Base-by-base conservation (phyloP, 2,797 vertebrate genomes). In the Protosalanx chinensis region DNA sequence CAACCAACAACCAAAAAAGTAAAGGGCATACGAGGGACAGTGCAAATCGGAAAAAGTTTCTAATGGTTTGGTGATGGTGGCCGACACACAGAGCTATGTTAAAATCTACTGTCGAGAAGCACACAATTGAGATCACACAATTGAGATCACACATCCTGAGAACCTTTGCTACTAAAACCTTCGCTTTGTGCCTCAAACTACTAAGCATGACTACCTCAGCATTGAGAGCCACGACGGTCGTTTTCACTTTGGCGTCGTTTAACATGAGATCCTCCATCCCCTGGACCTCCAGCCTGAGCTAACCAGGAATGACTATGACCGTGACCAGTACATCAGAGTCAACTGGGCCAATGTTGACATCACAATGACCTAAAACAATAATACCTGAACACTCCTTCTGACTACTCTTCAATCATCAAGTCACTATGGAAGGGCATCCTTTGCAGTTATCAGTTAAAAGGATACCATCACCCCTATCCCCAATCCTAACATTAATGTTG, bases 251-350 rank as follows among this genome's bases (percentile, higher is more conserved):
- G 90, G 87, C 67, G 62, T 92, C 75, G 81, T 91, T 78, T 87
- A 91, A 6, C 91, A 92, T 2, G 89, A 93, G 64, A 67, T 91
- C 73, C 84, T 88, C 23, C 90, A 90, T 0, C 82, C 88, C 62
- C 80, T 92, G 82, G 89, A 88, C 37, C 92, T 93, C 83, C 68
- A 87, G 77, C 90, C 92, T 5, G 87, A 92, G 20, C 91, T 92
- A 61, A 85, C 75, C 79, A 90, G 91, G 80, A 92, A 89, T 18
- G 89, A 92, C 79, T 85, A 88, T 5, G 90, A 92, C 79, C 86
- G 88, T 5, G 90, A 93, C 73, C 0, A 49, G 13, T 84, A 92
- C 0, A 82, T 93, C 73, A 85, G 33, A 70, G 92, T 93, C 82
- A 86, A 89, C 87, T 91, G 87, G 90, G 20, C 81, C 5, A 87